Base-by-base conservation (phyloP, 1,140 invertebrate genomes). In the Drosophila lowei region DNA sequence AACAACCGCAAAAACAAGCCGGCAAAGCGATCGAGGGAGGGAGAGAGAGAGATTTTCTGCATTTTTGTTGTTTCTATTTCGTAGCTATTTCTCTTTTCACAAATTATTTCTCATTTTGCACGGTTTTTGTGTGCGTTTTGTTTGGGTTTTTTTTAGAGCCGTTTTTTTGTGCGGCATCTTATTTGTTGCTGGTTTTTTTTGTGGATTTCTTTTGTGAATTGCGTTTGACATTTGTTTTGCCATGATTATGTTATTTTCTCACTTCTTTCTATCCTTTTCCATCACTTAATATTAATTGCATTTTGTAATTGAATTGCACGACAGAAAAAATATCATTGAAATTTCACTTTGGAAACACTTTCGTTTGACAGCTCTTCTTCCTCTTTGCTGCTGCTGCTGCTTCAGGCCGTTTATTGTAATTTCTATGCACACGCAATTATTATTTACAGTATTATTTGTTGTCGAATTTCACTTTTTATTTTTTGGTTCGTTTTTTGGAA, bases 291-390 rank as follows among this genome's bases (percentile, higher is more conserved):
- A 25, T 25, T 25, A 25, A 25, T 25, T 49, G 43, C 46, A 72
- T 61, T 67, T 73, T 80, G 60, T 79, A 72, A 83, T 68, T 79
- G 65, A 68, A 56, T 72, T 72, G 38, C 68, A 56, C 50, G 30
- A 21, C 30, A 23, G 13, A 58, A 62, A 70, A 70, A 80, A 66
- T 76, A 67, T 73, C 63, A 55, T 66, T 46, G 55, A 41, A 58
- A 54, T 68, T 52, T 54, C 50, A 74, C 60, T 61, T 61, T 56
- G 61, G 41, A 54, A 56, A 66, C 80, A 77, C 80, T 85, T 85
- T 85, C 80, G 63, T 58, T 85, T 85, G 44, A 21, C 5, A 30
- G 16, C 15, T 56, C 18, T 64, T 59, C 55, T 63, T 71, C 46
- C 52, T 59, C 72, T 55, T 61, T 72, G 53, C 41, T 66, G 8